A percentile compares a stretch with the other conserved stretches of the same genome.
Conservation (phyloP, 2,888 invertebrate genomes). For the Deilephila elpenor region DNA sequence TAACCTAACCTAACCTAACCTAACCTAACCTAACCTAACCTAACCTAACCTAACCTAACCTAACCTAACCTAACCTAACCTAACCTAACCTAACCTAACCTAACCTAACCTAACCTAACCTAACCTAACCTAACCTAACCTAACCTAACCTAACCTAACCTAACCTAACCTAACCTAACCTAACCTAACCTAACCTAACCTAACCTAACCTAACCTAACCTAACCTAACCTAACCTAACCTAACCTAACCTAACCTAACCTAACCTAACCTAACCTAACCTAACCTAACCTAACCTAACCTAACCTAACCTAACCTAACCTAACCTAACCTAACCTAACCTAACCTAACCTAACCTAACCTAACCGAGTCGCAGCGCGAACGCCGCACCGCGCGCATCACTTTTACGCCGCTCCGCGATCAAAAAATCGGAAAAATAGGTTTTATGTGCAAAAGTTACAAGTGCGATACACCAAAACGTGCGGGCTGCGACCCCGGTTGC, state of each 20-base stretch:
- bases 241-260: conserved; percentile 40
- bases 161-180: conserved; percentile 27
- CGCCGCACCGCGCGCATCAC: too few relatives aligned
- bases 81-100: conserved; percentile 36
- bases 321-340: conserved; percentile 38
- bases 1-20: conserved; percentile 38
- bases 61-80: conserved; percentile 38
- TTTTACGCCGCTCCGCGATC: too few relatives aligned
- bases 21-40: conserved; percentile 38
- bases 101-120: conserved; percentile 34
- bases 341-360: conserved; percentile 38
- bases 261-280: conserved; percentile 41
- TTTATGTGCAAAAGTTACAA: too few relatives aligned
- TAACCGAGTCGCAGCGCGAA: conserved; percentile 17
- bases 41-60: conserved; percentile 38
- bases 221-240: conserved; percentile 39
- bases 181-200: conserved; percentile 22
- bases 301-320: conserved; percentile 41
- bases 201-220: conserved; percentile 33
- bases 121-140: conserved; percentile 30
- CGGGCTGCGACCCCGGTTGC: too few relatives aligned
- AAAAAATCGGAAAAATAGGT: too few relatives aligned
- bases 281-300: conserved; percentile 43
- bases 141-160: conserved; percentile 29
- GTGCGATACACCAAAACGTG: too few relatives aligned